A percentile compares a stretch with the other conserved stretches of the same genome.
Evolutionary conservation across 2,113 vertebrate species (phyloP).

Genomic region (Nerophis ophidion): DNA sequence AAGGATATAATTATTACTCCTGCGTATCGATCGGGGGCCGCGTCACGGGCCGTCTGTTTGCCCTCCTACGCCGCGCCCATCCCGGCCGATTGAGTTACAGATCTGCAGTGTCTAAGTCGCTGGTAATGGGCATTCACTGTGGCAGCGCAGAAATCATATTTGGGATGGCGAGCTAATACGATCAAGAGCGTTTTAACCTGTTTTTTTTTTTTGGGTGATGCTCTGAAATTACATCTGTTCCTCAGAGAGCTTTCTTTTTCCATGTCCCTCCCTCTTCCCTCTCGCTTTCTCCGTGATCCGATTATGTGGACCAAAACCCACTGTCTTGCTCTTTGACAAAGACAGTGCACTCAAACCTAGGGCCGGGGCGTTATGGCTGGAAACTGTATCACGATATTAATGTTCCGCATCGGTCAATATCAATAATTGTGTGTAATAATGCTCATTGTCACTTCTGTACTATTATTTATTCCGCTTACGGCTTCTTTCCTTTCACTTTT

Average conservation of each 20-base stretch:
- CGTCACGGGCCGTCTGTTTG: constrained; percentile 56
- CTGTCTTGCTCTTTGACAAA: constrained; percentile 59
- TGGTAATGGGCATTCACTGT: constrained; percentile 83
- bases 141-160: constrained; percentile 84
- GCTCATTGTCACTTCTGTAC: too few relatives aligned
- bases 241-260: constrained; percentile 61
- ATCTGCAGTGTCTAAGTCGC: constrained; percentile 77
- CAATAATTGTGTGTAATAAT: too few relatives aligned
- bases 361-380: too few relatives aligned
- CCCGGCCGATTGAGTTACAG: constrained; percentile 78
- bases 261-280: constrained; percentile 22
- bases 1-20: constrained; percentile 77
- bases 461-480: too few relatives aligned
- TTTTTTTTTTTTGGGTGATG: constrained; percentile 54
- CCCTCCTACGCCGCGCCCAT: constrained; percentile 56
- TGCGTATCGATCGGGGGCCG: constrained; percentile 70
- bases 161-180: constrained; percentile 78
- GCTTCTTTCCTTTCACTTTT: too few relatives aligned
- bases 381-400: too few relatives aligned
- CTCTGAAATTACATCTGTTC: constrained; percentile 76
- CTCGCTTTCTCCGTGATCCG: constrained; percentile 60
- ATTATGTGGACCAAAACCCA: constrained; percentile 66
- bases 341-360: not conserved
- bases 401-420: too few relatives aligned
- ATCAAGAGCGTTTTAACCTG: constrained; percentile 79